These are phyloP conservation scores for Micronycteris hirsuta DNA, from an alignment of 2,113 vertebrate species.

Conservation along the genomic window DNA sequence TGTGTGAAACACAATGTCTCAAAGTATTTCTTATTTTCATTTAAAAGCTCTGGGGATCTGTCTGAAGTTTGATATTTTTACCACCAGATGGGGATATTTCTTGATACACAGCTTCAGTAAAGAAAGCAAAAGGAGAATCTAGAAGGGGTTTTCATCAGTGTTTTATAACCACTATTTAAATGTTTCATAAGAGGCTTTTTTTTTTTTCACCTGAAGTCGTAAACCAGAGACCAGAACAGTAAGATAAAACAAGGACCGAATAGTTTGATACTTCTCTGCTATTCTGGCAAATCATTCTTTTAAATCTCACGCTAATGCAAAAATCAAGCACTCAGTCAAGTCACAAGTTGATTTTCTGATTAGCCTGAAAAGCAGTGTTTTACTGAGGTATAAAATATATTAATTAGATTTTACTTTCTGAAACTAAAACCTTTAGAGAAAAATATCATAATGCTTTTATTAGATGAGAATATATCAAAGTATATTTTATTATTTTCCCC, in stretches of 20 bases:
- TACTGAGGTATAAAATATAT: background rate
- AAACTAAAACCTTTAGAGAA: background rate
- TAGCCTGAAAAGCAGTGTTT: background rate
- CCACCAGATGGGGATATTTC: slow-evolving; percentile 35
- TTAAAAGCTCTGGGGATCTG: background rate
- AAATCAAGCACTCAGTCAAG: background rate
- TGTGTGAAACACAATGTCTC: background rate
- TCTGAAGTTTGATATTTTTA: background rate
- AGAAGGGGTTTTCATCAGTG: background rate
- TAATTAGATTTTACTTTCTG: background rate
- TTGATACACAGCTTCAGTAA: background rate
- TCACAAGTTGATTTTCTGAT: background rate
- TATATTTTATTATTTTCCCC: background rate
- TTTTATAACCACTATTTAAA: background rate
- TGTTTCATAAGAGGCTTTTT: background rate
- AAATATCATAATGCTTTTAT: background rate
- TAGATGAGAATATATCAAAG: background rate
- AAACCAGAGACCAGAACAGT: background rate
- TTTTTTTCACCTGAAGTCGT: background rate
- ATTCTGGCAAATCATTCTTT: background rate
- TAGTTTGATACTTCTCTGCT: background rate
- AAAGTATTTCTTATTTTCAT: background rate
- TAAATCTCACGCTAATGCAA: background rate
- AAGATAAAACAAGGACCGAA: background rate
- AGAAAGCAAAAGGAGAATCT: background rate